Percentiles rank a stretch among this genome's conserved stretches.
phyloP scores from a whole-genome alignment of 2,113 vertebrate genomes.

The Pandion haliaetus region DNA sequence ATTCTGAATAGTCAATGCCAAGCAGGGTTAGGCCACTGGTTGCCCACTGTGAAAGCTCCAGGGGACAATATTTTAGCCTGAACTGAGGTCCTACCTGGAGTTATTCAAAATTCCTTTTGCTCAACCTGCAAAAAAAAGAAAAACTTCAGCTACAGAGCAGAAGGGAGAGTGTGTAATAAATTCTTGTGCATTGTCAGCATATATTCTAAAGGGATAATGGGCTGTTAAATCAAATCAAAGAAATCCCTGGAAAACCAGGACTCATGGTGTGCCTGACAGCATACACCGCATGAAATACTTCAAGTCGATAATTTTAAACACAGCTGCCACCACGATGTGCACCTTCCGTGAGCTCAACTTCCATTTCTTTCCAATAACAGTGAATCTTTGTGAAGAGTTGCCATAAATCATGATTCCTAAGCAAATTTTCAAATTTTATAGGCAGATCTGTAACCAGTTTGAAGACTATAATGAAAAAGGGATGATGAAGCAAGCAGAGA shows the following conservation, averaged over 20 bases:
- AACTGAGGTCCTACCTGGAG: neutral
- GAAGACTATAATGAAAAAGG: neutral
- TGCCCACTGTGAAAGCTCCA: neutral
- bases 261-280: neutral
- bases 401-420: neutral
- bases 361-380: neutral
- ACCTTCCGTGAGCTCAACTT: neutral
- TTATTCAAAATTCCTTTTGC: neutral
- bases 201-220: neutral
- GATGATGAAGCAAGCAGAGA: neutral
- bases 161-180: neutral
- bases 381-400: neutral
- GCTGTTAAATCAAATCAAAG: constrained; percentile 13
- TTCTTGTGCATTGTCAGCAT: neutral
- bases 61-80: neutral
- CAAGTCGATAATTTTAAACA: fast-evolving
- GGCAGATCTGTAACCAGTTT: neutral
- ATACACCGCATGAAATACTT: neutral
- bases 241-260: neutral
- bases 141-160: neutral
- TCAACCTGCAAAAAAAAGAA: neutral
- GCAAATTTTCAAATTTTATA: neutral
- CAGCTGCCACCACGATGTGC: neutral
- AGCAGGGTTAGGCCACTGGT: neutral
- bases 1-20: neutral